A percentile compares a stretch with the other conserved stretches of the same genome.
phyloP scores from a whole-genome alignment of 2,797 vertebrate genomes.

The Thripadectes ignobilis region DNA sequence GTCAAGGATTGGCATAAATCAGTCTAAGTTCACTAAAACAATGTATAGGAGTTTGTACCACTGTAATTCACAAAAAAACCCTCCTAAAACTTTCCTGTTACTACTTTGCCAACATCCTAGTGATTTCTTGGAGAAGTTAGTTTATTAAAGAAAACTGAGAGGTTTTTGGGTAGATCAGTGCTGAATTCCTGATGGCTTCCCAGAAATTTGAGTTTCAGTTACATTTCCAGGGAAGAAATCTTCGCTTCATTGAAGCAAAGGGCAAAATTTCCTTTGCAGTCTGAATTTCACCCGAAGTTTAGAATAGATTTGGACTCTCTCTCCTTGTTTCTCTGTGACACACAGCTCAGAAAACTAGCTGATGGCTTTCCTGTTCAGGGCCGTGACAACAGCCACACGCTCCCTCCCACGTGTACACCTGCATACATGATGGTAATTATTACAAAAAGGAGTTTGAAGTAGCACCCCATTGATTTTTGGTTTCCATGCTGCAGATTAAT shows the following conservation, averaged over 20 bases:
- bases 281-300: background rate
- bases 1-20: background rate
- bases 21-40: background rate
- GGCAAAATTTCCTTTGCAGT: background rate
- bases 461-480: conserved; percentile 62
- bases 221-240: background rate
- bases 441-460: conserved; percentile 30
- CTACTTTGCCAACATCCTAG: background rate
- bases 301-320: background rate
- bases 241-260: background rate
- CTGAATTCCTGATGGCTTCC: background rate
- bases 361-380: background rate
- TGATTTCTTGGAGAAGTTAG: background rate
- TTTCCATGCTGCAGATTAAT: conserved; percentile 62
- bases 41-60: background rate
- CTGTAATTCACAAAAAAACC: background rate
- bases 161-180: background rate
- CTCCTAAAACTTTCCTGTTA: background rate
- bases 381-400: background rate
- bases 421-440: background rate
- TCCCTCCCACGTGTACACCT: background rate
- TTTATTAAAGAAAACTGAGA: background rate
- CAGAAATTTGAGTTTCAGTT: background rate
- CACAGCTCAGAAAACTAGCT: background rate
- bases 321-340: background rate